Base-by-base conservation (phyloP, 2,888 invertebrate species). In the Stenodema calcarata region DNA sequence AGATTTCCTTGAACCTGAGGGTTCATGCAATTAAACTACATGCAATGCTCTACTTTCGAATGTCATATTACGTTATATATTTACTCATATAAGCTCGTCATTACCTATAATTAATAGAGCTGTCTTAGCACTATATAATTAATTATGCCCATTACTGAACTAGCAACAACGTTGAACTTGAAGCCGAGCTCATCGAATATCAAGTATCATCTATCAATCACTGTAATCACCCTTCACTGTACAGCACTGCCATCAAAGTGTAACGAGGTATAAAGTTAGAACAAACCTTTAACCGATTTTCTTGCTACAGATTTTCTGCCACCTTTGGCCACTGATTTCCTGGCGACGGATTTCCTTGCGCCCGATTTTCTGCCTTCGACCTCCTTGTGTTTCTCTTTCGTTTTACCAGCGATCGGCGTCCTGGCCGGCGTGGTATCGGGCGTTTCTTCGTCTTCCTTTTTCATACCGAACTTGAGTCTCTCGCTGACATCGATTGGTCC, bases 321-420 rank as follows among this genome's bases (percentile, higher is more conserved):
- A 4, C 42, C 78, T 47, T 69, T 83, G 18, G 84, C 73, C 30
- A 86, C 79, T 12, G 85, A 85, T 54, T 85, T 85, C 75, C 78
- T 27, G 16, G 50, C 78, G 16, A 50, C 86, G 11, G 42, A 27
- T 79, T 79, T 78, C n/a, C 79, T 73, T 16, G 78, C 79, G n/a
- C 62, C 70, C 11, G 86, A 79, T 69, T 86, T 86, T 28, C 86
- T 86, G 14, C 23, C 6, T 23, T 18, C 23, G 76, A 28, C n/a
- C 47, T 76, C 27, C 76, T 82, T 28, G 12, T 42, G 44, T n/a
- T 62, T 69, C 35, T 30, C 69, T 84, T 69, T 54, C 41, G 18
- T 41, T 80, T 69, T 18, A 18, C 28, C 44, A 23, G 69, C 35
- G 14, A 4, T 0, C 35, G 54, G 42, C 14, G 35, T 44, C 28